These are phyloP conservation scores for Fregetta grallaria DNA, from an alignment of 2,113 vertebrate species.

Conservation along the genomic window DNA sequence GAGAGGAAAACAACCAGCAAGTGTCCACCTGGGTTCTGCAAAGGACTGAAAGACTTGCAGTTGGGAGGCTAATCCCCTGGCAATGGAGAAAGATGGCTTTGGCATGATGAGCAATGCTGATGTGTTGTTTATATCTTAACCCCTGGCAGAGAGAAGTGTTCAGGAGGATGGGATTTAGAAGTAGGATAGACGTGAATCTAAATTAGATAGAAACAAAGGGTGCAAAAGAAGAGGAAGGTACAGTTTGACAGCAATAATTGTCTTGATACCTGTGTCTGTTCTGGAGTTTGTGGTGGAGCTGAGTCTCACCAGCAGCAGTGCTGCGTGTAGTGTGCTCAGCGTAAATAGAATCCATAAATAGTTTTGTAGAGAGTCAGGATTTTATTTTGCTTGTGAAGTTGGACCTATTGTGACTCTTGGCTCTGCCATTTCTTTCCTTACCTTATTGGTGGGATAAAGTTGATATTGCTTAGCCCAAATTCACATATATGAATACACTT, in stretches of 20 bases:
- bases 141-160: not conserved
- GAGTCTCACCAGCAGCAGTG: not conserved
- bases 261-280: not conserved
- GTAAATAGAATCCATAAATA: constrained; percentile 29
- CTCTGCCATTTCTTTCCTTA: constrained; percentile 32
- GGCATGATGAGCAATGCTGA: not conserved
- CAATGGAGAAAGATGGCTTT: not conserved
- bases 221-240: not conserved
- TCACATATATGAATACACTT: constrained; percentile 33
- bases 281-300: constrained; percentile 21
- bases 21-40: not conserved
- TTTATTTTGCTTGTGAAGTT: constrained; percentile 45
- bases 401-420: constrained; percentile 7
- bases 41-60: not conserved
- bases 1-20: not conserved
- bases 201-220: not conserved
- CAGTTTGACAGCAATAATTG: not conserved
- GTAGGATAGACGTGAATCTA: not conserved
- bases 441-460: constrained; percentile 41
- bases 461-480: constrained; percentile 33
- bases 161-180: not conserved
- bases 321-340: not conserved
- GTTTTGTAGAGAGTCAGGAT: constrained; percentile 4
- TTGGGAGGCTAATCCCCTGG: not conserved
- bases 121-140: not conserved